Evolutionary conservation across 2,888 invertebrate species (phyloP).

Genomic region (Drosophila incognita): DNA sequence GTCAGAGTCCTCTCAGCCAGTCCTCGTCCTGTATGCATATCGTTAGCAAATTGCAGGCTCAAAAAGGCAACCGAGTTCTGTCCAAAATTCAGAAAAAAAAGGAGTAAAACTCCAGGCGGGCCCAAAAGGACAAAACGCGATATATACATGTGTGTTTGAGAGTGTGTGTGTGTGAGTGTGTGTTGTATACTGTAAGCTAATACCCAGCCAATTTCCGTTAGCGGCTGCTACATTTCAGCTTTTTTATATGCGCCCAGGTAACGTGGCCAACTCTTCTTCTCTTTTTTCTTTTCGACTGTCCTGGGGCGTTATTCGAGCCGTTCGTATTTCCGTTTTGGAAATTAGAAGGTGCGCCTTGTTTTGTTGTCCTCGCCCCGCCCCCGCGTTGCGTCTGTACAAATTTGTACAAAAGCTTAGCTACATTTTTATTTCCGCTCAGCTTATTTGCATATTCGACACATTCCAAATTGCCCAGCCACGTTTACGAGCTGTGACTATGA

Average conservation of each 20-base stretch:
- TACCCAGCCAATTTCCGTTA: conserved; percentile 76
- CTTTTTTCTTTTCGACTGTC: conserved; percentile 6
- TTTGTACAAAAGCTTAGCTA: conserved; percentile 75
- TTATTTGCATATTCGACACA: conserved; percentile 75
- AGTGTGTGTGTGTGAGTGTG: conserved; percentile 18
- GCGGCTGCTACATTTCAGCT: conserved; percentile 34
- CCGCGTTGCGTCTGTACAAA: conserved; percentile 56
- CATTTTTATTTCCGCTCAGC: conserved; percentile 43
- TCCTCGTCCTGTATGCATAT: conserved; percentile 67
- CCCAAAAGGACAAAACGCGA: conserved; percentile 14
- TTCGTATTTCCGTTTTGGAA: conserved; percentile 78
- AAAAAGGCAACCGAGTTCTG: conserved; percentile 40
- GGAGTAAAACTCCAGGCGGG: conserved; percentile 28
- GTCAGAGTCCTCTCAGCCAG: conserved; percentile 23
- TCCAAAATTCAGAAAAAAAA: conserved; percentile 10
- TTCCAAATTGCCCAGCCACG: conserved; percentile 25
- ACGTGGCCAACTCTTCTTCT: conserved; percentile 36
- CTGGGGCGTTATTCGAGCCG: conserved; percentile 62
- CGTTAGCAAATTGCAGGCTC: conserved; percentile 81
- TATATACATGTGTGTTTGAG: not conserved
- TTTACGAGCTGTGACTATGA: conserved; percentile 50
- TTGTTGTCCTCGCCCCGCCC: conserved; percentile 23
- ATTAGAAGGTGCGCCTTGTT: conserved; percentile 61
- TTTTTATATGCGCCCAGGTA: conserved; percentile 42
- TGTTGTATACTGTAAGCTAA: conserved; percentile 62